Evolutionary conservation across 2,113 vertebrate genomes (phyloP), one percentile per base, ranked within the genome.

Genomic region (Pachycephala philippinensis): DNA sequence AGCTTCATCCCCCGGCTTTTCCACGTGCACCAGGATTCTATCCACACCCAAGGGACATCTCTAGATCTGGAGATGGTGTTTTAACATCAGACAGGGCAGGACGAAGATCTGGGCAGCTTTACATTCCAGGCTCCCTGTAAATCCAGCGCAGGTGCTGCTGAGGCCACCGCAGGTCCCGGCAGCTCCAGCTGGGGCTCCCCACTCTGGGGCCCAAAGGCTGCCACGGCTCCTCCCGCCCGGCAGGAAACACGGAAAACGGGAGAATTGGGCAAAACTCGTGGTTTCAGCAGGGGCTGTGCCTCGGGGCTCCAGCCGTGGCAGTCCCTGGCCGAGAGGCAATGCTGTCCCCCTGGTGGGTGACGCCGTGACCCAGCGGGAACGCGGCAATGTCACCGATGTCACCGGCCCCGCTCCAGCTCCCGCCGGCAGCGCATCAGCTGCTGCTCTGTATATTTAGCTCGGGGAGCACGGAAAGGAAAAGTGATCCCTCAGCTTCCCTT

Each of bases 391-490:
- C 96, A 91, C 61, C 35, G 68, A 1, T 28, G 93, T 56, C 96
- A 75, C 40, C 49, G 39, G 40, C 47, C 30, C 63, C 0, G 39
- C 70, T 30, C 40, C 72, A 72, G 6, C 89, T 65, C 63, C 84
- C 76, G 20, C 40, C 57, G 79, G 85, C 76, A 69, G 65, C 47
- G 9, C 31, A 74, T 52, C 98, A 98, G 98, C 97, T 98, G 98
- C 98, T 74, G 91, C 85, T 72, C 75, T 45, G 90, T 98, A 98
- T 95, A 98, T 98, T 98, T 98, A 98, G 98, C 95, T 95, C 95
- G 2, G 65, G 88, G 89, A 91, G 91, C 76, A 64, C 74, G 28
- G 94, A 37, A 17, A 54, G 95, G 96, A 83, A 97, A 98, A 98
- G 86, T 80, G 96, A 98, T 97, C 97, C 93, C 50, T 45, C 72